Evolutionary conservation across 92 coral and sea anemone species (phyloP).

Genomic region (Zoanthus sansibaricus): DNA sequence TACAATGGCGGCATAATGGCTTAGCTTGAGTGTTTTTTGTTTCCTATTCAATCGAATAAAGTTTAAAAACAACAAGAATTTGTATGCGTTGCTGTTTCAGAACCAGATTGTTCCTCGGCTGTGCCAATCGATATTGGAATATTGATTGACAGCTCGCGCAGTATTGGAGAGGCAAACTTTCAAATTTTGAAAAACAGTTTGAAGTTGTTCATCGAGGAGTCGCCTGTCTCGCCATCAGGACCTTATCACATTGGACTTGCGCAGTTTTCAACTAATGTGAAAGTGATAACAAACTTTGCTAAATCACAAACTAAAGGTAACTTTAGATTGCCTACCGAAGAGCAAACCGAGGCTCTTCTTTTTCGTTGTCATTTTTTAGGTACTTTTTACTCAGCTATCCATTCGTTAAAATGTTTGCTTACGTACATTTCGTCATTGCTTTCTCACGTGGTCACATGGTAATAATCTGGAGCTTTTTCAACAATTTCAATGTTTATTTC

Average conservation of each 20-base stretch:
- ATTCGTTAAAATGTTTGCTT: too few relatives aligned
- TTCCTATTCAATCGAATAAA: background rate
- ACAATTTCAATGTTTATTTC: too few relatives aligned
- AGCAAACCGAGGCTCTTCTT: background rate
- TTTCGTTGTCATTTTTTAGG: background rate
- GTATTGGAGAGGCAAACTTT: constrained; percentile 27
- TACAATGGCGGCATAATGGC: too few relatives aligned
- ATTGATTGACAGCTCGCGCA: constrained; percentile 38
- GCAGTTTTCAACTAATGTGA: constrained; percentile 7
- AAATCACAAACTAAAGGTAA: constrained; percentile 36
- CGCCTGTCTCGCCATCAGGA: constrained; percentile 14
- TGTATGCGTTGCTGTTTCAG: background rate
- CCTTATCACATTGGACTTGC: constrained; percentile 38
- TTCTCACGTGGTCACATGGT: too few relatives aligned
- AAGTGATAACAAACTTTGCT: constrained; percentile 22
- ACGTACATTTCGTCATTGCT: too few relatives aligned
- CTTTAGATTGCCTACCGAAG: too few relatives aligned
- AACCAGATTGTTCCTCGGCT: constrained; percentile 25
- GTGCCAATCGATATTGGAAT: constrained; percentile 22
- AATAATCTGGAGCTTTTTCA: too few relatives aligned
- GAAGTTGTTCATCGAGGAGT: constrained; percentile 31
- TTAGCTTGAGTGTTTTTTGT: too few relatives aligned
- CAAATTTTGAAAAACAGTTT: constrained; percentile 21
- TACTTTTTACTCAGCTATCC: too few relatives aligned
- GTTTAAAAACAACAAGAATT: background rate